phyloP scores from a whole-genome alignment of 2,797 vertebrate species.

The Tympanoctomys barrerae region DNA sequence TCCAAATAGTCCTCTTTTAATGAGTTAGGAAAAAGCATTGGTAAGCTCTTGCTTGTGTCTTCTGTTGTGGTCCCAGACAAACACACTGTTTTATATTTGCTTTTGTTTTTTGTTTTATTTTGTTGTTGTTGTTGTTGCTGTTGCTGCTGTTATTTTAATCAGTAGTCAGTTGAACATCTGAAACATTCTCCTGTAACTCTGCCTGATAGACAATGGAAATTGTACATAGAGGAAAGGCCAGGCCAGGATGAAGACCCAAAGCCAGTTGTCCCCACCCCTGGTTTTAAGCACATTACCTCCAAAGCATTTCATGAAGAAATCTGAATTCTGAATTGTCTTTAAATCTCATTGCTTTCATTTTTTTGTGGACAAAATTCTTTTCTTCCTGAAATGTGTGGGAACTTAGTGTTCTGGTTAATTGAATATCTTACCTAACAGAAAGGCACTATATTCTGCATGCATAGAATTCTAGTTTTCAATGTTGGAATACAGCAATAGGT shows the following conservation, averaged over 20 bases:
- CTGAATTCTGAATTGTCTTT: neutral
- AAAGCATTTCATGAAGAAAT: constrained; percentile 25
- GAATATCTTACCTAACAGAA: constrained; percentile 22
- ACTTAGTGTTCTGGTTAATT: neutral
- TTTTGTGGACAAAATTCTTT: neutral
- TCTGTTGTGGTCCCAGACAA: neutral
- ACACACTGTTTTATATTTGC: neutral
- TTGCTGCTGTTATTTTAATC: neutral
- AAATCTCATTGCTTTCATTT: neutral
- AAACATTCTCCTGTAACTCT: neutral
- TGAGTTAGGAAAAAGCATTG: neutral
- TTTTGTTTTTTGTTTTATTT: too few species aligned
- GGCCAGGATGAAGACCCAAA: neutral
- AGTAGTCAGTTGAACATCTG: constrained; percentile 13
- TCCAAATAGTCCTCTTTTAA: neutral
- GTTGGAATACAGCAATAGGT: neutral
- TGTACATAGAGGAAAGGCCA: neutral
- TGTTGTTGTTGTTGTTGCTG: too few species aligned
- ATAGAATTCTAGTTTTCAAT: neutral
- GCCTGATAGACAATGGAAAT: neutral
- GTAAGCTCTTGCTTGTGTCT: neutral
- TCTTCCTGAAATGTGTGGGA: neutral
- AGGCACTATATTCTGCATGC: neutral
- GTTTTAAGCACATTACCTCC: neutral
- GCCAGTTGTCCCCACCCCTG: neutral